A percentile compares a stretch with the other conserved stretches of the same genome.
phyloP scores from a whole-genome alignment of 2,113 vertebrate genomes.

The Phoenicopterus ruber region DNA sequence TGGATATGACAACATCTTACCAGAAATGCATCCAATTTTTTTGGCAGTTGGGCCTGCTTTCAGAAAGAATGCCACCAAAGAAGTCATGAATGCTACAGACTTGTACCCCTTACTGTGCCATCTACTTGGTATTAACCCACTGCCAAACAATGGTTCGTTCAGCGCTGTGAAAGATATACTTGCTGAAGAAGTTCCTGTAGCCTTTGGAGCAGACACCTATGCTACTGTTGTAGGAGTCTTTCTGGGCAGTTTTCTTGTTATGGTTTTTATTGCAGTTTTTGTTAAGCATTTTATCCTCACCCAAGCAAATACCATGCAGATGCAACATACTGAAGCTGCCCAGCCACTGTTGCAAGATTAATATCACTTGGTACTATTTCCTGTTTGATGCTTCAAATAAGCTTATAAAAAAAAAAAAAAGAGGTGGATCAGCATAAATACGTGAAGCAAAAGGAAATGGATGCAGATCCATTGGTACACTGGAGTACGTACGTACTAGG shows the following conservation, averaged over 20 bases:
- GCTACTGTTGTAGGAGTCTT: conserved; percentile 77
- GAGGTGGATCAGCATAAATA: neutral
- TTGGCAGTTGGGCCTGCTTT: conserved; percentile 89
- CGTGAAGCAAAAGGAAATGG: neutral
- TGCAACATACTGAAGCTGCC: conserved; percentile 80
- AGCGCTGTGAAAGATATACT: conserved; percentile 79
- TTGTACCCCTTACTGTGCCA: conserved; percentile 90
- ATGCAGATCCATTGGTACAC: neutral
- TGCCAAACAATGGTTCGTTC: conserved; percentile 88
- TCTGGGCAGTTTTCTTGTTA: conserved; percentile 79
- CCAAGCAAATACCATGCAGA: conserved; percentile 73
- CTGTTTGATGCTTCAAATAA: neutral
- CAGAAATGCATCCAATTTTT: conserved; percentile 90
- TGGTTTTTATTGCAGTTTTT: conserved; percentile 81
- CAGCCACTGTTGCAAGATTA: conserved; percentile 83
- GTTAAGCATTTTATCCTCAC: conserved; percentile 78
- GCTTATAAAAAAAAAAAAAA: neutral
- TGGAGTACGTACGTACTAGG: neutral
- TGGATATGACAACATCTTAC: conserved; percentile 85
- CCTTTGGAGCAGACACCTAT: conserved; percentile 54
- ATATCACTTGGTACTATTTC: neutral
- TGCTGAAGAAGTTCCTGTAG: conserved; percentile 24
- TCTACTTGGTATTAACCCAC: conserved; percentile 77
- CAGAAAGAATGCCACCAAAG: conserved; percentile 78
- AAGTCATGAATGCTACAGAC: conserved; percentile 82